Conservation (phyloP, 2,888 invertebrate species). For the Empis stercorea region DNA sequence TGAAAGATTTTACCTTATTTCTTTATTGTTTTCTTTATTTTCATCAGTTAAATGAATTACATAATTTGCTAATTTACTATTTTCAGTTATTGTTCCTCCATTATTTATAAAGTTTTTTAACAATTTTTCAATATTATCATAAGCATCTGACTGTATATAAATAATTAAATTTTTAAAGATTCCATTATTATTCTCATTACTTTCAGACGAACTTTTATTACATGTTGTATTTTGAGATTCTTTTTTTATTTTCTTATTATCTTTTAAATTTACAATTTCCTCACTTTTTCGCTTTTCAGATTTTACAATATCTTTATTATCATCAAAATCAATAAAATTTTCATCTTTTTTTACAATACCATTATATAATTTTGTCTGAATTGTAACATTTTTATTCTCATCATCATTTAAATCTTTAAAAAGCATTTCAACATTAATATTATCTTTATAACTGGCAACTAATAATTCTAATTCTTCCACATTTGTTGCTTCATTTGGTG, state of each 20-base stretch:
- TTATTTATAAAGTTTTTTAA: constrained; percentile 10
- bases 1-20: constrained; percentile 7
- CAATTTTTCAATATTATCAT: constrained; percentile 1
- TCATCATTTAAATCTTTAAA: constrained; percentile 20
- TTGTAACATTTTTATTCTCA: constrained; percentile 12
- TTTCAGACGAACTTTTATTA: not conserved
- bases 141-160: constrained; percentile 8
- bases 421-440: constrained; percentile 31
- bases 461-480: constrained; percentile 57
- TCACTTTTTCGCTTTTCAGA: not conserved
- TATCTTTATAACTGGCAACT: constrained; percentile 48
- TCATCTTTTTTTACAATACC: not conserved
- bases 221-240: not conserved
- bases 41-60: constrained; percentile 11
- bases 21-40: constrained; percentile 9
- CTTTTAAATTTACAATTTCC: not conserved
- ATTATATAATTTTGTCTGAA: constrained; percentile 17
- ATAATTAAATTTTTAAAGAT: constrained; percentile 12
- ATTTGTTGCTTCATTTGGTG: constrained; percentile 71
- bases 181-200: not conserved
- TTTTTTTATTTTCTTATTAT: constrained; percentile 6
- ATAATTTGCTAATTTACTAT: constrained; percentile 20
- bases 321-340: not conserved
- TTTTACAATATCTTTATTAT: not conserved
- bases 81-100: constrained; percentile 22